A percentile compares a stretch with the other conserved stretches of the same genome.
phyloP scores from a whole-genome alignment of 2,888 invertebrate genomes.

The Aphidoletes aphidimyza region DNA sequence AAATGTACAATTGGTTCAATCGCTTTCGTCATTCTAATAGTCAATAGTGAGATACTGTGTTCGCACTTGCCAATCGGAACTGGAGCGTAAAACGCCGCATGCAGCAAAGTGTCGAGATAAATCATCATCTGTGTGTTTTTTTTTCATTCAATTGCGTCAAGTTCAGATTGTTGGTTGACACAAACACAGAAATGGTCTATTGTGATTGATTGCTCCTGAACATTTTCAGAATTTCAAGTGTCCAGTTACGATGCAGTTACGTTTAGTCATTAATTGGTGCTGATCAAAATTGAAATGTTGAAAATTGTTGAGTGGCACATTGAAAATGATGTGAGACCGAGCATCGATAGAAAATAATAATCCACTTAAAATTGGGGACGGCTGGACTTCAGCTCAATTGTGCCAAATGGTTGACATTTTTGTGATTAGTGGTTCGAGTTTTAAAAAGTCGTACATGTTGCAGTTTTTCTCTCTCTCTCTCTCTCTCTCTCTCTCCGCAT shows the following conservation, averaged over 20 bases:
- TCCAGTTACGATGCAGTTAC: too few relatives aligned
- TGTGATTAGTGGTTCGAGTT: constrained; percentile 3
- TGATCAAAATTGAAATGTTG: background rate
- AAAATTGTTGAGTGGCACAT: too few relatives aligned
- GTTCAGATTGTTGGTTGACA: background rate
- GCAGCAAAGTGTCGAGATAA: background rate
- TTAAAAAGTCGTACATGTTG: background rate
- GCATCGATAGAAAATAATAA: too few relatives aligned
- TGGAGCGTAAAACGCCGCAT: background rate
- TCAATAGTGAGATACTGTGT: background rate
- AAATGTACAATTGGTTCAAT: too few relatives aligned
- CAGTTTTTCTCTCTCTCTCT: too few relatives aligned
- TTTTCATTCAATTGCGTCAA: background rate
- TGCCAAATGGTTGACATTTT: background rate
- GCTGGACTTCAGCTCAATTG: too few relatives aligned
- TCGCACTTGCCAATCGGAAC: background rate
- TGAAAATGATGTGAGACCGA: too few relatives aligned
- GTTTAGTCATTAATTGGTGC: background rate
- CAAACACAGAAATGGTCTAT: background rate
- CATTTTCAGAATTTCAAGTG: too few relatives aligned
- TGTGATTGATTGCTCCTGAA: constrained; percentile 1
- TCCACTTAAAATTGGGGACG: too few relatives aligned
- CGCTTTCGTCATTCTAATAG: background rate
- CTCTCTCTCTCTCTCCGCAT: too few relatives aligned
- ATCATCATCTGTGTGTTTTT: background rate